These are phyloP conservation scores for Cydia fagiglandana DNA, from an alignment of 1,140 invertebrate species.

Conservation along the genomic window DNA sequence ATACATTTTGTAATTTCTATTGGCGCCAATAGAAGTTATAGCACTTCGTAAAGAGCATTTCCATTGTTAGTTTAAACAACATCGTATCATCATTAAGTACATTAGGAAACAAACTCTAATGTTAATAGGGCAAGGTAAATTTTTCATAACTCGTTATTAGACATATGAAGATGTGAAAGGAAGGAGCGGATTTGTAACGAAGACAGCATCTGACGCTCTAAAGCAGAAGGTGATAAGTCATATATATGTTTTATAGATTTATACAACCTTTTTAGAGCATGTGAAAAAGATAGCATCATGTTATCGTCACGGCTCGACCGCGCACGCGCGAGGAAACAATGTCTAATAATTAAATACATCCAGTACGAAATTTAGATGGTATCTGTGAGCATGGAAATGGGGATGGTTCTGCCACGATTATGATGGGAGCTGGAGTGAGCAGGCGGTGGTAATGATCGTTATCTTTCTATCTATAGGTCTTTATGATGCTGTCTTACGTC, in stretches of 20 bases:
- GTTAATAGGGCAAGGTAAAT: neutral
- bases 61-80: neutral
- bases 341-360: constrained; percentile 30
- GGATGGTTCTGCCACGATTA: constrained; percentile 15
- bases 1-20: constrained; percentile 12
- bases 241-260: neutral
- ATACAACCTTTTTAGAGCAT: neutral
- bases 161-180: neutral
- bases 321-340: constrained; percentile 18
- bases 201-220: neutral
- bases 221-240: neutral
- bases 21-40: constrained; percentile 10
- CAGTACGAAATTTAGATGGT: constrained; percentile 19
- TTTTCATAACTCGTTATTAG: neutral
- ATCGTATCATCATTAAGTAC: neutral
- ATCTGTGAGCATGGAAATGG: neutral
- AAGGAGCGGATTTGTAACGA: neutral
- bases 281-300: constrained; percentile 5
- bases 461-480: neutral
- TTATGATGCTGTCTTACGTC: neutral
- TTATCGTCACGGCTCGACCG: constrained; percentile 19
- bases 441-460: neutral
- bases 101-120: neutral
- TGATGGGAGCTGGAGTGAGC: constrained; percentile 5
- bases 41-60: neutral